phyloP scores from a whole-genome alignment of 30 jellyfish, hydroid and myxozoan species.

The Phacellophora camtschatica region DNA sequence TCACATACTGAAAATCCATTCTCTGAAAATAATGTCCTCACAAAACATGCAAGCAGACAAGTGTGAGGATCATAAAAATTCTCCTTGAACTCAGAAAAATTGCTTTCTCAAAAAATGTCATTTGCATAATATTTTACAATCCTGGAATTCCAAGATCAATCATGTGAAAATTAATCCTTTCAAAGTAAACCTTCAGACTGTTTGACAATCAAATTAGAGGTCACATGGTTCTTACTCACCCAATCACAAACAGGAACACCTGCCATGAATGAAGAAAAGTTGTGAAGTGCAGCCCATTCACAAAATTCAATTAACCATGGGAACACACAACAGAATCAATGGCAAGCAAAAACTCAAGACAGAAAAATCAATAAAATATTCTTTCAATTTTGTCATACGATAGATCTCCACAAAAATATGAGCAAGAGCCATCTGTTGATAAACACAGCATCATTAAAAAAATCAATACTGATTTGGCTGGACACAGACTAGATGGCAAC shows the following conservation, averaged over 20 bases:
- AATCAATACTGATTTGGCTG: too few species aligned
- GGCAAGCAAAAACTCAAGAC: neutral
- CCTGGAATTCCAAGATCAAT: constrained; percentile 25
- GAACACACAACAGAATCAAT: neutral
- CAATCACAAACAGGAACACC: constrained; percentile 13
- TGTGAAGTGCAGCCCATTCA: constrained; percentile 17
- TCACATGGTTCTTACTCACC: neutral
- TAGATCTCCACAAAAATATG: too few species aligned
- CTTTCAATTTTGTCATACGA: too few species aligned
- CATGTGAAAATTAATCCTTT: neutral
- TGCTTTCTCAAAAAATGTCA: too few species aligned
- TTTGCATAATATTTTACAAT: neutral
- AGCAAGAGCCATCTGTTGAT: too few species aligned
- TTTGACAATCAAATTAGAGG: neutral
- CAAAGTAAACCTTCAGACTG: neutral
- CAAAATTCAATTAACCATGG: neutral
- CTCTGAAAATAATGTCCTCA: too few species aligned
- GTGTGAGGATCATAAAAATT: too few species aligned
- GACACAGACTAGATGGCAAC: too few species aligned
- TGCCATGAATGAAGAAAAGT: constrained; percentile 48
- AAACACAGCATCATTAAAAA: too few species aligned
- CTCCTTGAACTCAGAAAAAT: too few species aligned
- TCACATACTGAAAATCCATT: too few species aligned
- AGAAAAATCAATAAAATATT: neutral
- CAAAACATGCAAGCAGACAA: too few species aligned